Conservation (phyloP, 2,797 vertebrate genomes). For the Chelon auratus region DNA sequence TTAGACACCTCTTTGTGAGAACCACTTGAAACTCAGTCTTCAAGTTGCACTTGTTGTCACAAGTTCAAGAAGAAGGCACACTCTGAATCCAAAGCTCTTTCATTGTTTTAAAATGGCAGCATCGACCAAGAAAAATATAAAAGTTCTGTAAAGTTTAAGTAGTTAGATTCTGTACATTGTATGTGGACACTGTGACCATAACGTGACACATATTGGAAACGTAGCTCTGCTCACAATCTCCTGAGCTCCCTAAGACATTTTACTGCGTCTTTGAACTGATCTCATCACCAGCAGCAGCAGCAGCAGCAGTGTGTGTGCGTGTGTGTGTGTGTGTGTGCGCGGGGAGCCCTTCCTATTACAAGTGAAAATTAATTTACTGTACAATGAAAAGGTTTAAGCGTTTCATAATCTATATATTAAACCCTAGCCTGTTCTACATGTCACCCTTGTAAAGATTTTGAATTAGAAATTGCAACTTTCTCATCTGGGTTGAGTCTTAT, state of each 20-base stretch:
- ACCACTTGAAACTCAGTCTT: slow-evolving; percentile 12
- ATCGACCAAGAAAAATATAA: slow-evolving; percentile 15
- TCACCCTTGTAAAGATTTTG: neutral
- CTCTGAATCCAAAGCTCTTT: slow-evolving; percentile 35
- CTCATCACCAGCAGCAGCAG: slow-evolving; percentile 11
- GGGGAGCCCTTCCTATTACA: slow-evolving; percentile 33
- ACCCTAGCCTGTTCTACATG: neutral
- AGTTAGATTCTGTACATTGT: neutral
- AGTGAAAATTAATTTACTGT: neutral
- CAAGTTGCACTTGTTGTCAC: slow-evolving; percentile 30
- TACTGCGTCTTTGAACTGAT: slow-evolving; percentile 38
- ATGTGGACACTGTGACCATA: slow-evolving; percentile 26
- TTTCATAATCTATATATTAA: neutral
- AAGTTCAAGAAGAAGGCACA: slow-evolving; percentile 63
- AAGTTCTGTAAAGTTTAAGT: slow-evolving; percentile 7
- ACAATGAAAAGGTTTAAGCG: neutral
- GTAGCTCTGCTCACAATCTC: slow-evolving; percentile 19
- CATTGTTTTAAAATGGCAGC: slow-evolving; percentile 40
- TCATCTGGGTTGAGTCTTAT: slow-evolving; percentile 8
- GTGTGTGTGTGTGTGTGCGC: too few relatives aligned
- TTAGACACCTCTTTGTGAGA: slow-evolving; percentile 1
- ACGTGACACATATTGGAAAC: slow-evolving; percentile 22
- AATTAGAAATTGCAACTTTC: slow-evolving; percentile 2
- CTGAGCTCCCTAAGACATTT: slow-evolving; percentile 16
- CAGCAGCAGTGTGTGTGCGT: too few relatives aligned